These are phyloP conservation scores for Bagarius yarrelli DNA, from an alignment of 2,113 vertebrate genomes.

Conservation along the genomic window DNA sequence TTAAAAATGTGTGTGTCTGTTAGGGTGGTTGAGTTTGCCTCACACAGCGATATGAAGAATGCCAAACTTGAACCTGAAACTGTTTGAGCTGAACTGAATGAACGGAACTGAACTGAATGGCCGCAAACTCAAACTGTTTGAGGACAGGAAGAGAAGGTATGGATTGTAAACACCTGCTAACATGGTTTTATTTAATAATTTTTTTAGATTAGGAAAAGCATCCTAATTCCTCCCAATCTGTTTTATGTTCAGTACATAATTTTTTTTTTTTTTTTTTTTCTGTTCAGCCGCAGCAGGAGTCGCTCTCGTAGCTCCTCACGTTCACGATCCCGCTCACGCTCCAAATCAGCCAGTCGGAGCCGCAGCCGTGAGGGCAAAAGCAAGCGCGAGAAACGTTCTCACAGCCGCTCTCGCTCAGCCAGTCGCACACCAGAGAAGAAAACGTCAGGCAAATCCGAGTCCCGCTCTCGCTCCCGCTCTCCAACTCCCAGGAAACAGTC, in stretches of 20 bases:
- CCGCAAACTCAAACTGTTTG: constrained; percentile 83
- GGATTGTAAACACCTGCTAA: too few relatives aligned
- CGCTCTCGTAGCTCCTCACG: constrained; percentile 74
- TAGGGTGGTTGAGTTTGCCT: constrained; percentile 91
- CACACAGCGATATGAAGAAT: constrained; percentile 89
- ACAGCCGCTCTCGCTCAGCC: constrained; percentile 64
- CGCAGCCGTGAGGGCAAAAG: constrained; percentile 60
- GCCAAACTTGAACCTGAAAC: too few relatives aligned
- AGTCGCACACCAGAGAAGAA: constrained; percentile 76
- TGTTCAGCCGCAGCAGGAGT: constrained; percentile 66
- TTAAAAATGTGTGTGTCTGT: constrained; percentile 1
- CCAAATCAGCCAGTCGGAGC: constrained; percentile 55
- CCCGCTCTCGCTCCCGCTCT: constrained; percentile 57
- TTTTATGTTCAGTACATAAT: too few relatives aligned
- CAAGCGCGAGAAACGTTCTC: constrained; percentile 63
- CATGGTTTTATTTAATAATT: too few relatives aligned
- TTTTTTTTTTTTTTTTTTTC: neutral
- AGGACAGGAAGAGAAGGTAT: constrained; percentile 84
- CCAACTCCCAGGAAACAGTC: constrained; percentile 59
- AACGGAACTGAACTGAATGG: constrained; percentile 89
- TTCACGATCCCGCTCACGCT: constrained; percentile 64
- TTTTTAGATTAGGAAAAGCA: too few relatives aligned
- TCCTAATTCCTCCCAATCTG: too few relatives aligned
- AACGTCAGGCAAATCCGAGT: constrained; percentile 51
- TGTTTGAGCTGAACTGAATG: too few relatives aligned